Evolutionary conservation across 2,888 invertebrate genomes (phyloP).

Genomic region (Nysson spinosus): DNA sequence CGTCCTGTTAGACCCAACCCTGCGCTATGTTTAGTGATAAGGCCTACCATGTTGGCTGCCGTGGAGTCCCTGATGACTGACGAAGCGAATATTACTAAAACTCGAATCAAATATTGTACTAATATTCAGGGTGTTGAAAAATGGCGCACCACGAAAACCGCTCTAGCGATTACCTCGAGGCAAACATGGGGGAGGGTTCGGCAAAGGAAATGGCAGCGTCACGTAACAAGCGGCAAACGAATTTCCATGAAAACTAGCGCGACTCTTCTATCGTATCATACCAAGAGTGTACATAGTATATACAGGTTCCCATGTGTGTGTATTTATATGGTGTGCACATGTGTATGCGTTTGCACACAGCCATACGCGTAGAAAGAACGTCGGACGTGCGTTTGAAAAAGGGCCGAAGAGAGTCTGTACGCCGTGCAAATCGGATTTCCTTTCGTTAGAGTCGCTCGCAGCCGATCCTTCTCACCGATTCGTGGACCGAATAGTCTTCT

Average conservation of each 20-base stretch:
- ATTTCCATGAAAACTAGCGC: constrained; percentile 45
- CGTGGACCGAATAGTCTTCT: constrained; percentile 17
- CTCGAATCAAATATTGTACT: no score
- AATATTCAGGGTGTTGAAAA: no score
- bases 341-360: no score
- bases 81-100: no score
- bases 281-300: constrained; percentile 24
- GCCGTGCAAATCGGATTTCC: constrained; percentile 68
- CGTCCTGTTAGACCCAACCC: no score
- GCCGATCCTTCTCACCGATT: constrained; percentile 11
- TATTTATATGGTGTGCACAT: no score
- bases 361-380: not conserved
- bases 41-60: no score
- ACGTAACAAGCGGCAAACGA: constrained; percentile 46
- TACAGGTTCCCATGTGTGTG: constrained; percentile 9
- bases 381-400: constrained; percentile 39
- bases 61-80: no score
- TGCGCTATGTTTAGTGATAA: no score
- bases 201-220: constrained; percentile 28
- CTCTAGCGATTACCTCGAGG: not conserved
- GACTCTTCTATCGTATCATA: constrained; percentile 38
- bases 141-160: not conserved
- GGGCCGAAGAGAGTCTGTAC: constrained; percentile 51
- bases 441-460: constrained; percentile 66
- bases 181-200: constrained; percentile 12